Conservation (phyloP, 2,113 vertebrate species). For the Tachysurus fulvidraco region DNA sequence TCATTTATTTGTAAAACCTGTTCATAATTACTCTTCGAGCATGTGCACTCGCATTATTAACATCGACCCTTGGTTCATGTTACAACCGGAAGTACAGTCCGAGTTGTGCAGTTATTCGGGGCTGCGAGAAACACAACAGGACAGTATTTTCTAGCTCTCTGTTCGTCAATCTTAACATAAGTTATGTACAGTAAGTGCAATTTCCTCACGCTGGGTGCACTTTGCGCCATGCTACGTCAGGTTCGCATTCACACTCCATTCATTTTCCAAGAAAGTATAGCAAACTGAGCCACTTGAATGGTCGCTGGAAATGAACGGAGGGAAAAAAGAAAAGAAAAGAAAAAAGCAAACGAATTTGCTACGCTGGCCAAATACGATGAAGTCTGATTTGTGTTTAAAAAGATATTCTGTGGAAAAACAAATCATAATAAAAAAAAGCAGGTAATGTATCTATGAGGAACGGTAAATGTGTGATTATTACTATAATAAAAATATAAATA, state of each 20-base stretch:
- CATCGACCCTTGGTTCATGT: background rate
- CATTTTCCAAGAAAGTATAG: background rate
- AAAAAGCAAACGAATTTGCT: background rate
- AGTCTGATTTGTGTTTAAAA: background rate
- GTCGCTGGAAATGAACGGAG: background rate
- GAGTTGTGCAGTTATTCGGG: background rate
- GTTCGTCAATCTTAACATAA: background rate
- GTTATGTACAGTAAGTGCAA: background rate
- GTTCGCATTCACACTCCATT: background rate
- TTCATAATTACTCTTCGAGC: too few relatives aligned
- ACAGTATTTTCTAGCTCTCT: background rate
- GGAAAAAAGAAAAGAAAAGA: background rate
- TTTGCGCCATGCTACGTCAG: background rate
- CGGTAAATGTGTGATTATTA: background rate
- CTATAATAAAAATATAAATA: too few relatives aligned
- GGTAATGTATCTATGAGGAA: background rate
- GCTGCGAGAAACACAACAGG: background rate
- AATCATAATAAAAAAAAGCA: background rate
- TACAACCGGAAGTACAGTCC: background rate
- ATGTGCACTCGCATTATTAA: background rate
- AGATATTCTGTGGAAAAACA: background rate
- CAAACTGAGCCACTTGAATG: background rate
- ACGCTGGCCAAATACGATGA: background rate
- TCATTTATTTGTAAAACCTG: too few relatives aligned
- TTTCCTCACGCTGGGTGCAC: background rate